phyloP scores from a whole-genome alignment of 2,888 invertebrate genomes.

The Syritta pipiens region DNA sequence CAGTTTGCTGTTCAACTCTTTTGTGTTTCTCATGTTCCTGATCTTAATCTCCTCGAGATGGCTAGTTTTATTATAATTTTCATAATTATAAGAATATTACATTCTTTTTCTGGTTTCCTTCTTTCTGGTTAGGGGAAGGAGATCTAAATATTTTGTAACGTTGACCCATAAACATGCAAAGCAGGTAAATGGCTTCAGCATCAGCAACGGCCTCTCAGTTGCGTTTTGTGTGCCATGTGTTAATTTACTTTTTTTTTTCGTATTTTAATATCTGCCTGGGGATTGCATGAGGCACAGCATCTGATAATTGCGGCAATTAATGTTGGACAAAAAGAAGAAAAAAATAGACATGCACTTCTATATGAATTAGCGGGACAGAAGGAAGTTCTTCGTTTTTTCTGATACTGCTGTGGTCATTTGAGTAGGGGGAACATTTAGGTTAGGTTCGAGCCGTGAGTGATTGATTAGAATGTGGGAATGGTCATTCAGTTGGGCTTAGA shows the following conservation, averaged over 20 bases:
- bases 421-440: constrained; percentile 19
- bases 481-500: no score
- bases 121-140: background rate
- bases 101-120: constrained; percentile 19
- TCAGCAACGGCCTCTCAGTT: constrained; percentile 10
- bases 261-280: background rate
- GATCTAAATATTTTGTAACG: constrained; percentile 62
- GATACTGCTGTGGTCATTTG: constrained; percentile 50
- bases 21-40: constrained; percentile 15
- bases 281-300: constrained; percentile 16
- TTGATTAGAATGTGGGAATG: constrained; percentile 17
- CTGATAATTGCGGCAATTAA: constrained; percentile 63
- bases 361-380: constrained; percentile 52
- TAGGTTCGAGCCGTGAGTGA: constrained; percentile 21
- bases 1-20: constrained; percentile 48
- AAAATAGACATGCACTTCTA: constrained; percentile 4
- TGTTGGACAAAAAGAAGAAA: constrained; percentile 17
- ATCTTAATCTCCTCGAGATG: constrained; percentile 13
- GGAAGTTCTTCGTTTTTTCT: constrained; percentile 35
- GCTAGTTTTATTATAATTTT: constrained; percentile 18
- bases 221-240: constrained; percentile 22
- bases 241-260: constrained; percentile 35
- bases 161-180: constrained; percentile 62
- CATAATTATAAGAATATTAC: constrained; percentile 30
- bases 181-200: constrained; percentile 24